Percentiles rank a stretch among this genome's conserved stretches.
Evolutionary conservation across 2,797 vertebrate species (phyloP).

Genomic region (Pseudochirops cupreus): DNA sequence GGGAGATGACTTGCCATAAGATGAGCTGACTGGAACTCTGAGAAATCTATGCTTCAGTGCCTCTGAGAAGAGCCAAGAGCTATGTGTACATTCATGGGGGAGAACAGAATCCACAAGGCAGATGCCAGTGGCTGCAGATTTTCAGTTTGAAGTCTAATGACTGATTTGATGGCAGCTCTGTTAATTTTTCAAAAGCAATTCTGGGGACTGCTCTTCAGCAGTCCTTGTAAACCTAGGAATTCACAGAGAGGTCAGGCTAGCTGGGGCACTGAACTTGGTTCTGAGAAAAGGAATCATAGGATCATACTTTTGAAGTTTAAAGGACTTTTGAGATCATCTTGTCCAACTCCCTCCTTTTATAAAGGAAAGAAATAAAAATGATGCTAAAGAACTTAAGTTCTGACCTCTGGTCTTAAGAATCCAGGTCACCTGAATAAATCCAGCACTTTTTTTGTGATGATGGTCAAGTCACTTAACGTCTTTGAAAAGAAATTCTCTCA

Average conservation of each 20-base stretch:
- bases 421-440: not conserved
- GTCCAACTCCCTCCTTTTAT: not conserved
- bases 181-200: slow-evolving; percentile 68
- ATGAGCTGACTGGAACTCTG: slow-evolving; percentile 74
- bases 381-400: not conserved
- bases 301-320: not conserved
- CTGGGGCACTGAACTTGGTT: not conserved
- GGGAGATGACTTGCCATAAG: slow-evolving; percentile 73
- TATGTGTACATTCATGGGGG: slow-evolving; percentile 45
- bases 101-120: slow-evolving; percentile 47
- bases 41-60: slow-evolving; percentile 67
- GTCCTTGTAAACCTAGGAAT: not conserved
- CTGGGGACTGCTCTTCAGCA: slow-evolving; percentile 39
- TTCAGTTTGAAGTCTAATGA: slow-evolving; percentile 65
- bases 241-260: slow-evolving; percentile 1
- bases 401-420: not conserved
- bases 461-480: not conserved
- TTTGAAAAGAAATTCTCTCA: not conserved
- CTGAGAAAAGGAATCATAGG: not conserved
- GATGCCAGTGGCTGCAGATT: slow-evolving; percentile 61
- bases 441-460: not conserved
- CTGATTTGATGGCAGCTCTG: slow-evolving; percentile 64
- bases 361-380: not conserved
- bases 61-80: slow-evolving; percentile 64
- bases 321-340: not conserved